Conservation (phyloP, 2,113 vertebrate species). For the Nycticryphes semicollaris region DNA sequence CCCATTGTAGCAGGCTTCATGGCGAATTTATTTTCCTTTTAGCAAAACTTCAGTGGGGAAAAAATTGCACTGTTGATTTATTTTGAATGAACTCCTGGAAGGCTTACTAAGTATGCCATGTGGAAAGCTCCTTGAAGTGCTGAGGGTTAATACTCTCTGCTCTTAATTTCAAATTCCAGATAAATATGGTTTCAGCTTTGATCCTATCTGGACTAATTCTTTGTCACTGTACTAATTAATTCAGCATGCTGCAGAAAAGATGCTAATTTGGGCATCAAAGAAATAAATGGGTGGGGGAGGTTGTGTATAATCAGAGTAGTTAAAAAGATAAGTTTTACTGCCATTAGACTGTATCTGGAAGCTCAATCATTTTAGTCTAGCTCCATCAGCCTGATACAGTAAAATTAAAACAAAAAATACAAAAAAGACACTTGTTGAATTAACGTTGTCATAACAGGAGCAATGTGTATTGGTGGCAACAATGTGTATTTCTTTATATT, state of each 20-base stretch:
- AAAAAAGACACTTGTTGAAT: neutral
- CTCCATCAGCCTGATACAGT: slow-evolving; percentile 16
- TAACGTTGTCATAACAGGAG: neutral
- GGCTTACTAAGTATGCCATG: slow-evolving; percentile 36
- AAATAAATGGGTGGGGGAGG: slow-evolving; percentile 60
- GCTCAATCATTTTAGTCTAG: slow-evolving; percentile 46
- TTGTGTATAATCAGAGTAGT: slow-evolving; percentile 78
- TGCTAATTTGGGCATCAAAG: slow-evolving; percentile 83
- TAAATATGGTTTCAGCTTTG: slow-evolving; percentile 80
- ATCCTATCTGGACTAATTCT: slow-evolving; percentile 82
- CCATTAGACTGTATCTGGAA: slow-evolving; percentile 59
- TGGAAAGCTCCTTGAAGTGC: slow-evolving; percentile 55
- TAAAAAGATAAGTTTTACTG: slow-evolving; percentile 74
- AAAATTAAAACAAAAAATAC: neutral
- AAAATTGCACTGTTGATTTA: slow-evolving; percentile 8
- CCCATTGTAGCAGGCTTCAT: neutral
- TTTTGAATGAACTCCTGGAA: slow-evolving; percentile 53
- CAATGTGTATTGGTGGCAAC: neutral
- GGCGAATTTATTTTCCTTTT: slow-evolving; percentile 63
- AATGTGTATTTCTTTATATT: neutral
- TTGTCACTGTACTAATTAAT: slow-evolving; percentile 84
- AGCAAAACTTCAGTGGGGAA: slow-evolving; percentile 31
- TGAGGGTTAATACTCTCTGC: slow-evolving; percentile 70
- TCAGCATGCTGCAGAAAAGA: slow-evolving; percentile 78
- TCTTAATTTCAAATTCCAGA: slow-evolving; percentile 78